phyloP scores from a whole-genome alignment of 2,113 vertebrate genomes.

The Pagrus major region DNA sequence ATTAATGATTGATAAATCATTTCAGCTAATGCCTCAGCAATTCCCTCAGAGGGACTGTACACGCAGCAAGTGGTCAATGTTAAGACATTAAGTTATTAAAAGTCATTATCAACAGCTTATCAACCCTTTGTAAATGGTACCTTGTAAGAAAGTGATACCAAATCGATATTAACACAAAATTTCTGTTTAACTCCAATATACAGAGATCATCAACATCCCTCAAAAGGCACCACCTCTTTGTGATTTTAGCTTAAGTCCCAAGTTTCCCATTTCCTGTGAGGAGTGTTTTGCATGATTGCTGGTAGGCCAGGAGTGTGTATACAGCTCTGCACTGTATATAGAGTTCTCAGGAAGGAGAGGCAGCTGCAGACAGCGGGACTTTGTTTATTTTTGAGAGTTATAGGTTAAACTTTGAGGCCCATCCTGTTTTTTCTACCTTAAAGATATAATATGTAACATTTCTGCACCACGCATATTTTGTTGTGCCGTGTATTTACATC shows the following conservation, averaged over 20 bases:
- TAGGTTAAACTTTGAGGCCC: background rate
- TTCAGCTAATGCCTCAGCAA: background rate
- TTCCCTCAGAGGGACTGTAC: background rate
- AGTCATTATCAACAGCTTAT: background rate
- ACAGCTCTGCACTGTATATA: constrained; percentile 9
- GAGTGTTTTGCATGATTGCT: constrained; percentile 5
- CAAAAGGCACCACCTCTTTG: background rate
- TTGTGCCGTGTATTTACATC: too few species aligned
- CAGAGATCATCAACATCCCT: background rate
- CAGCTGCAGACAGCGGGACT: background rate
- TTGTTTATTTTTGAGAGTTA: background rate
- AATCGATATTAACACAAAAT: background rate
- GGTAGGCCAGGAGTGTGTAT: background rate
- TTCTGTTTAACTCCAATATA: background rate
- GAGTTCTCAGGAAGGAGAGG: background rate
- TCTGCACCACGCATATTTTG: too few species aligned
- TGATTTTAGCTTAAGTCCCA: constrained; percentile 1
- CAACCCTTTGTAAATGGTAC: background rate
- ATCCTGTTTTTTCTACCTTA: background rate
- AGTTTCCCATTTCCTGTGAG: background rate
- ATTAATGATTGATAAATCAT: background rate
- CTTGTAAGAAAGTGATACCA: background rate
- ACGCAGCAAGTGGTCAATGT: background rate
- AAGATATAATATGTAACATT: too few species aligned
- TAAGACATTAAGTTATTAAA: background rate